phyloP scores from a whole-genome alignment of 92 coral and sea anemone genomes.

The Diadumene lineata region DNA sequence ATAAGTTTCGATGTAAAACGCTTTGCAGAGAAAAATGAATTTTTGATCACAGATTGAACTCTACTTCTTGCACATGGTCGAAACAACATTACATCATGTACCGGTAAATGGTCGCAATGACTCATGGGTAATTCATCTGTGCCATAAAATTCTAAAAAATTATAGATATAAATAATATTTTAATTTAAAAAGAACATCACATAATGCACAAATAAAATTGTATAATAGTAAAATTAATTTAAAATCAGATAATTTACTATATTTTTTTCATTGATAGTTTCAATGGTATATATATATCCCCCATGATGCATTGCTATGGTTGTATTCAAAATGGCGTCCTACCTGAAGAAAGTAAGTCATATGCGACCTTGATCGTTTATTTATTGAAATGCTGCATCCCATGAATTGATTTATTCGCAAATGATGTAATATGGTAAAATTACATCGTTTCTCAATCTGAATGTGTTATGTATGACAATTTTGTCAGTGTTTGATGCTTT shows the following conservation, averaged over 20 bases:
- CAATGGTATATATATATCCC: not conserved
- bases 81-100: slow-evolving; percentile 54
- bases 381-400: not conserved
- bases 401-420: not conserved
- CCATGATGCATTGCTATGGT: slow-evolving; percentile 34
- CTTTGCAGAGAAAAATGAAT: slow-evolving; percentile 15
- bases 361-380: not conserved
- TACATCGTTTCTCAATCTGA: not conserved
- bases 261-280: too few species aligned
- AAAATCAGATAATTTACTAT: too few species aligned
- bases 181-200: not conserved
- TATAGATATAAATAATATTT: not conserved
- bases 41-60: slow-evolving; percentile 1
- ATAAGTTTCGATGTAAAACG: slow-evolving; percentile 5
- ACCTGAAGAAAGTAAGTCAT: slow-evolving; percentile 78
- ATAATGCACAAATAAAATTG: not conserved
- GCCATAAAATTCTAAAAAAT: not conserved
- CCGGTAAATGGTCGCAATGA: slow-evolving; percentile 32
- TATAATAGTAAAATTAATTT: too few species aligned
- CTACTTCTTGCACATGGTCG: slow-evolving; percentile 44
- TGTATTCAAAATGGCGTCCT: slow-evolving; percentile 91
- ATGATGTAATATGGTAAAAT: too few species aligned
- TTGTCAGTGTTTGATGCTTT: not conserved
- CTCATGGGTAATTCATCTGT: not conserved
- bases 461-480: not conserved